Conservation (phyloP, 2,113 vertebrate species). For the Brachionichthys hirsutus region DNA sequence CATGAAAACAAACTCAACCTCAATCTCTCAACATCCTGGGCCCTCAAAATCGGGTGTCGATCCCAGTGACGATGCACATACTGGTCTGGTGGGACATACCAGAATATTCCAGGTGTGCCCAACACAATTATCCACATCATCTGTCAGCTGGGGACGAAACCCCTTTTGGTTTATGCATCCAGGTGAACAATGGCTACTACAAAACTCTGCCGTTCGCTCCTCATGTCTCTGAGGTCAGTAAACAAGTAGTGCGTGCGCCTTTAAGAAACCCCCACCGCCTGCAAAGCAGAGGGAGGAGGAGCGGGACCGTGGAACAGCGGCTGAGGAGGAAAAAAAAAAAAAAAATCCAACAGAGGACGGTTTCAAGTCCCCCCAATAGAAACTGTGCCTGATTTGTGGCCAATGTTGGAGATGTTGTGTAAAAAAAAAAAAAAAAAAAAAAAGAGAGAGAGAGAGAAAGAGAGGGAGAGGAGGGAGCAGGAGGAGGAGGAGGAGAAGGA, state of each 20-base stretch:
- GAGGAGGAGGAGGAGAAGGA: constrained; percentile 3
- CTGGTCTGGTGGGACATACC: no score
- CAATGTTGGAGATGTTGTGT: constrained; percentile 84
- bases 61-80: no score
- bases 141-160: no score
- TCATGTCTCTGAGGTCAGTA: constrained; percentile 64
- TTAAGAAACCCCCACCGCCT: constrained; percentile 79
- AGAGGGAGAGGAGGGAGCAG: constrained; percentile 19
- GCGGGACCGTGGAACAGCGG: constrained; percentile 83
- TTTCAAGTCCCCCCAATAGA: constrained; percentile 85
- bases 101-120: no score
- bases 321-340: constrained; percentile 73
- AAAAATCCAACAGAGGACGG: constrained; percentile 78
- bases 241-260: constrained; percentile 74
- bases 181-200: no score
- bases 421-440: constrained; percentile 60
- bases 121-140: no score
- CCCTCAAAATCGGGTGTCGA: no score
- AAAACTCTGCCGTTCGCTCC: constrained; percentile 14
- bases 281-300: constrained; percentile 75
- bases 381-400: constrained; percentile 86
- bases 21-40: no score
- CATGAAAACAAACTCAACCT: no score
- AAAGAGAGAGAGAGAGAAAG: constrained; percentile 24
- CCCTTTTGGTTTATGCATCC: no score